These are phyloP conservation scores for Mus caroli DNA, from an alignment of 2,797 vertebrate species.

Conservation along the genomic window DNA sequence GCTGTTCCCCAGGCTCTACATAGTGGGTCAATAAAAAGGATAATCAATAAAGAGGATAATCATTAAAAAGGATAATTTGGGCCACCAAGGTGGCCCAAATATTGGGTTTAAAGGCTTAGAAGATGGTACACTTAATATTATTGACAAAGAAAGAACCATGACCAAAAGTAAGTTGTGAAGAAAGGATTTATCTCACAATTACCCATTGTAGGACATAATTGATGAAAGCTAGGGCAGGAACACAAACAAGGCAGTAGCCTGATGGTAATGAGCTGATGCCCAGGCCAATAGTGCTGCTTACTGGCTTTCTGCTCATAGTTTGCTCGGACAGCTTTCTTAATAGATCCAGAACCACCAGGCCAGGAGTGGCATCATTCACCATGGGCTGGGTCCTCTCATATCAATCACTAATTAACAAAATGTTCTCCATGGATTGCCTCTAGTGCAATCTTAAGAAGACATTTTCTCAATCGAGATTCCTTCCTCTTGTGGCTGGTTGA, in stretches of 20 bases:
- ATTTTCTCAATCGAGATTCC: not conserved
- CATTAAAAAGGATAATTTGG: no score
- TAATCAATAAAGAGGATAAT: not conserved
- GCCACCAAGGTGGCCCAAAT: not conserved
- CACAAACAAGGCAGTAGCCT: not conserved
- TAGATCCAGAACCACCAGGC: not conserved
- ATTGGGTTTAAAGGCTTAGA: not conserved
- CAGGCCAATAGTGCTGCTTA: not conserved
- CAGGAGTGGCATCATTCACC: not conserved
- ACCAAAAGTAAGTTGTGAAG: not conserved
- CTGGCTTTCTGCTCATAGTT: not conserved
- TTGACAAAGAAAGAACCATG: not conserved
- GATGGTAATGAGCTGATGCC: not conserved
- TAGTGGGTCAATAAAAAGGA: no score
- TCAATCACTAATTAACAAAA: not conserved
- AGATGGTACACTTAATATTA: not conserved
- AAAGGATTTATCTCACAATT: not conserved
- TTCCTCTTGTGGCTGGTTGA: not conserved
- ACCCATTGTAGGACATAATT: not conserved
- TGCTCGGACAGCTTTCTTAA: not conserved
- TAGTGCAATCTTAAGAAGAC: no score
- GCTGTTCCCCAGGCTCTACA: not conserved
- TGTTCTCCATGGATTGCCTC: not conserved
- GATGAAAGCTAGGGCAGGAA: not conserved
- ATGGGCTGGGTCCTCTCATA: not conserved